A percentile compares a stretch with the other conserved stretches of the same genome.
Evolutionary conservation across 92 coral and sea anemone genomes (phyloP).

Genomic region (Epizoanthus scotinus): DNA sequence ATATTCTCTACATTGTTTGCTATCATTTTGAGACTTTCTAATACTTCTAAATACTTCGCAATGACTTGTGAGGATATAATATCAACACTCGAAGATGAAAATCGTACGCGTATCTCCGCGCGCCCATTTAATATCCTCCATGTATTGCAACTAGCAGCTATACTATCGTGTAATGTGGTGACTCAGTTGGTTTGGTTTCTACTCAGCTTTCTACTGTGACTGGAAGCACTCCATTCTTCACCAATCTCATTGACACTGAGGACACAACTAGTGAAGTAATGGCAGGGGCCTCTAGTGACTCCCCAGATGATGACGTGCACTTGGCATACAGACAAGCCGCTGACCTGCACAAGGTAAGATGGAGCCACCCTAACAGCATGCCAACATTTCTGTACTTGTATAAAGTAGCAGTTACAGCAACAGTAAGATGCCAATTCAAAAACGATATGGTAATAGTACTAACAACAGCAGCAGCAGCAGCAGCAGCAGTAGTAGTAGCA

Average conservation of each 20-base stretch:
- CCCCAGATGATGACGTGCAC: conserved; percentile 90
- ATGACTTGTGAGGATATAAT: too few species aligned
- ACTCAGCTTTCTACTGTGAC: conserved; percentile 70
- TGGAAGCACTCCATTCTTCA: conserved; percentile 83
- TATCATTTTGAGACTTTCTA: too few species aligned
- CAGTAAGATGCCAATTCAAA: too few species aligned
- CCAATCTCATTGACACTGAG: conserved; percentile 92
- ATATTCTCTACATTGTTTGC: too few species aligned
- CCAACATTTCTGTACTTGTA: neutral
- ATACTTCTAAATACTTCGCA: neutral
- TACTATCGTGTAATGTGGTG: too few species aligned
- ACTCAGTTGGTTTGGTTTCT: conserved; percentile 19
- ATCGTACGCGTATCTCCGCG: too few species aligned
- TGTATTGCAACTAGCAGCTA: neutral
- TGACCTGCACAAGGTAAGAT: conserved; percentile 86
- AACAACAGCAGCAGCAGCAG: too few species aligned
- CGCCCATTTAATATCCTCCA: too few species aligned
- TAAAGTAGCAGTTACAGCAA: too few species aligned
- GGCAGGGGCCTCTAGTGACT: conserved; percentile 85
- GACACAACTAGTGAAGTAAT: conserved; percentile 76
- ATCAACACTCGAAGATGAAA: too few species aligned
- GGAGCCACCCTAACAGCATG: neutral
- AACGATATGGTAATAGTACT: too few species aligned
- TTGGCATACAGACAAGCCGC: conserved; percentile 83
- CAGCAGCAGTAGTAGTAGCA: too few species aligned